Conservation (phyloP, 2,888 invertebrate genomes). For the Sinopyrophorus schimmeli region DNA sequence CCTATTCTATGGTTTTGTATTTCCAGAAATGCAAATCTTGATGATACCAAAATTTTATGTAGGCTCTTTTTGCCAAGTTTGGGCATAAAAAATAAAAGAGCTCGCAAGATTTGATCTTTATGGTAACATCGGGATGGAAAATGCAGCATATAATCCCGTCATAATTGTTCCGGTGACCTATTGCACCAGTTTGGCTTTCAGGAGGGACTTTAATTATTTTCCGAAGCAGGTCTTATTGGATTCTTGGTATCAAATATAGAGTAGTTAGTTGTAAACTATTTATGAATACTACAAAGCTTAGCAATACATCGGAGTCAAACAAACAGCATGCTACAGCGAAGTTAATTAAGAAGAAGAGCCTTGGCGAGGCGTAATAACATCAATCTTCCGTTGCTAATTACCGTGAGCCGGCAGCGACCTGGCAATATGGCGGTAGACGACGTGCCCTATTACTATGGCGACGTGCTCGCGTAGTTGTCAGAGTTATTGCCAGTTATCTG, state of each 20-base stretch:
- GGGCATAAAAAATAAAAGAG: too few species aligned
- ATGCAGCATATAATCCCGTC: too few species aligned
- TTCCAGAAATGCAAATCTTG: too few species aligned
- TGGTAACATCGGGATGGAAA: too few species aligned
- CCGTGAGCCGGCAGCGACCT: constrained; percentile 39
- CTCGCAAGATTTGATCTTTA: too few species aligned
- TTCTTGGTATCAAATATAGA: constrained; percentile 2
- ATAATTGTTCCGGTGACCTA: too few species aligned
- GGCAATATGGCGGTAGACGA: constrained; percentile 37
- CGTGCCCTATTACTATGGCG: constrained; percentile 38
- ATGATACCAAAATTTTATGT: too few species aligned
- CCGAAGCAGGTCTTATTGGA: too few species aligned
- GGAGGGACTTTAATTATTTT: too few species aligned
- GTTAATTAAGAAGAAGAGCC: constrained; percentile 45
- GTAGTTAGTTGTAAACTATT: constrained; percentile 14
- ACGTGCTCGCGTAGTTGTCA: constrained; percentile 32
- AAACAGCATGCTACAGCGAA: constrained; percentile 41
- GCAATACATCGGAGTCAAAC: constrained; percentile 34
- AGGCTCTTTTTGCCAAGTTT: too few species aligned
- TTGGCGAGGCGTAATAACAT: constrained; percentile 44
- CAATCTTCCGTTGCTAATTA: constrained; percentile 45
- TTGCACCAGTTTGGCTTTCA: too few species aligned
- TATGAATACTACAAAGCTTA: constrained; percentile 29
- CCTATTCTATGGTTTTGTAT: too few species aligned
- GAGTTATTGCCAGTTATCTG: constrained; percentile 30